Conservation (phyloP, 1,140 invertebrate genomes). For the Globodera ellingtonae region DNA sequence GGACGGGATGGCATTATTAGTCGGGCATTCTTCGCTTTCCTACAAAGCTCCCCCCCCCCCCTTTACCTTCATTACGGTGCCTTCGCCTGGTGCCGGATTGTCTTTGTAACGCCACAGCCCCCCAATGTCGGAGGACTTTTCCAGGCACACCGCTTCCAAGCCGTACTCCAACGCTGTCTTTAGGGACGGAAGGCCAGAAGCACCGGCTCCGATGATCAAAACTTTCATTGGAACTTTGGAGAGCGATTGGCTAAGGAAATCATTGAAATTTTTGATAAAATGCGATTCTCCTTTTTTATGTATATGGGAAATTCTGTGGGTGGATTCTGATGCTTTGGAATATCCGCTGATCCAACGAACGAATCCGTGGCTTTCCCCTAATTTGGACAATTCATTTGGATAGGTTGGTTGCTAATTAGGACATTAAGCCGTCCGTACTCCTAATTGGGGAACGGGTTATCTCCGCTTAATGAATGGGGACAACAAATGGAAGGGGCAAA, state of each 20-base stretch:
- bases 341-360: no score
- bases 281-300: no score
- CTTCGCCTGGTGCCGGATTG: slow-evolving; percentile 48
- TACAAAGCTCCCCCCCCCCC: no score
- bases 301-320: no score
- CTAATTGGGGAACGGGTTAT: neutral
- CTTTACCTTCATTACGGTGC: slow-evolving; percentile 66
- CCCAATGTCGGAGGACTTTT: slow-evolving; percentile 65
- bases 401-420: no score
- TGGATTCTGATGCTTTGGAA: no score
- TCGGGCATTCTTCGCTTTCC: neutral
- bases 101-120: slow-evolving; percentile 65
- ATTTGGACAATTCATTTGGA: no score
- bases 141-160: slow-evolving; percentile 36
- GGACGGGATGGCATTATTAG: neutral
- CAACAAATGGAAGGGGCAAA: neutral
- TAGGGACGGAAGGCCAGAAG: slow-evolving; percentile 35
- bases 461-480: neutral
- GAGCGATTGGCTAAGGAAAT: neutral
- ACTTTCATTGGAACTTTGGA: slow-evolving; percentile 16
- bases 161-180: slow-evolving; percentile 15
- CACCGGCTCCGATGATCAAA: slow-evolving; percentile 37
- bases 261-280: neutral
- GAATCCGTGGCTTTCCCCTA: no score
- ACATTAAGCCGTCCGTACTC: no score